These are phyloP conservation scores for Clarias magur DNA, from an alignment of 2,113 vertebrate species.

Conservation along the genomic window DNA sequence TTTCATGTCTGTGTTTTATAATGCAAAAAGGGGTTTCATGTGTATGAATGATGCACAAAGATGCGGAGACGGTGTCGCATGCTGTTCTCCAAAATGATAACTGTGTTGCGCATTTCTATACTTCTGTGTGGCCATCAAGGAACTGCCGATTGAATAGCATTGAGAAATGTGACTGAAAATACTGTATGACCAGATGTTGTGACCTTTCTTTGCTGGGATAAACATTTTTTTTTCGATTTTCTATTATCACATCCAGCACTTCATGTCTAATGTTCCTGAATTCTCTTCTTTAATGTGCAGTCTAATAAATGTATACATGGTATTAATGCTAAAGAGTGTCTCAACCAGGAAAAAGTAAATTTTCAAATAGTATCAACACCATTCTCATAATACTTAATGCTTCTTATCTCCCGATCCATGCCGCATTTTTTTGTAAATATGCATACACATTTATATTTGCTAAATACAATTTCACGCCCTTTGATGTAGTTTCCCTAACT, in stretches of 20 bases:
- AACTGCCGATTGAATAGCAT: background rate
- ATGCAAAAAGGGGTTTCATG: background rate
- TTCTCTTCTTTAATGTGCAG: background rate
- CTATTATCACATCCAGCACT: background rate
- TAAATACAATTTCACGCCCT: too few relatives aligned
- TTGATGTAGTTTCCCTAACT: too few relatives aligned
- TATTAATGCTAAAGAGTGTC: too few relatives aligned
- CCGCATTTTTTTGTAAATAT: too few relatives aligned
- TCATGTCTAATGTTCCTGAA: background rate
- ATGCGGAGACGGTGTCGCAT: background rate
- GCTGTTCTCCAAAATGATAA: background rate
- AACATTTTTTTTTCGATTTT: too few relatives aligned
- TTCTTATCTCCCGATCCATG: too few relatives aligned
- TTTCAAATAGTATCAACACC: too few relatives aligned
- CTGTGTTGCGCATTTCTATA: background rate
- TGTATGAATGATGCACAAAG: background rate
- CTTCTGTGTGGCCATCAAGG: background rate
- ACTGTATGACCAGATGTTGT: background rate
- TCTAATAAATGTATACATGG: background rate
- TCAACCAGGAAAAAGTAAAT: too few relatives aligned
- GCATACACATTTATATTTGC: too few relatives aligned
- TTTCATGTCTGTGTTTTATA: too few relatives aligned
- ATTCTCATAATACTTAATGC: too few relatives aligned
- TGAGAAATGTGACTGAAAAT: background rate
- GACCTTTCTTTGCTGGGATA: background rate